Conservation (phyloP, 1,140 invertebrate species). For the Pseudomyrmex pallidus region DNA sequence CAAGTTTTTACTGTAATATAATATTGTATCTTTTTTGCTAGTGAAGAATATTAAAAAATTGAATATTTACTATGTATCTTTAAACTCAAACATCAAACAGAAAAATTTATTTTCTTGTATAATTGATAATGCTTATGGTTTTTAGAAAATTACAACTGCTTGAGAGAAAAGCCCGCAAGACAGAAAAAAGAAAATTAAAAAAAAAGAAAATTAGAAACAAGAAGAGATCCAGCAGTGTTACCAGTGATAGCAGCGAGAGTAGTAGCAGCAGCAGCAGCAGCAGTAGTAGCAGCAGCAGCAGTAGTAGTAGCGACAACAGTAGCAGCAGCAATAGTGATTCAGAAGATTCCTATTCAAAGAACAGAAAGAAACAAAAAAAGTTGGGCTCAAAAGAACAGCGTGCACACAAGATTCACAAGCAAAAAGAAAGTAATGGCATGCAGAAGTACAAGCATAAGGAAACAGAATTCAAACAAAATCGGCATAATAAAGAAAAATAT, state of each 20-base stretch:
- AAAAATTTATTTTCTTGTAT: slow-evolving; percentile 1
- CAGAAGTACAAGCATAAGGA: slow-evolving; percentile 73
- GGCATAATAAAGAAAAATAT: slow-evolving; percentile 46
- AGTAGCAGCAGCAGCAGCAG: slow-evolving; percentile 27
- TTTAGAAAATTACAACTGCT: slow-evolving; percentile 91
- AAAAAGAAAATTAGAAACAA: slow-evolving; percentile 75
- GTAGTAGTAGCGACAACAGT: not conserved
- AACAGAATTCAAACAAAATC: slow-evolving; percentile 60
- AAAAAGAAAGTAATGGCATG: slow-evolving; percentile 62
- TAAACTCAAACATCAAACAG: not conserved
- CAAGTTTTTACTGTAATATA: slow-evolving; percentile 9
- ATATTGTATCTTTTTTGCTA: not conserved
- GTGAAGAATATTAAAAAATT: not conserved
- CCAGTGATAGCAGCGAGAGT: slow-evolving; percentile 44
- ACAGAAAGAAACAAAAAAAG: slow-evolving; percentile 47
- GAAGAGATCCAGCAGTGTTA: slow-evolving; percentile 22
- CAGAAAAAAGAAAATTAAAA: slow-evolving; percentile 87
- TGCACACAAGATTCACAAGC: slow-evolving; percentile 52
- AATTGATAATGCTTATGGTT: slow-evolving; percentile 45
- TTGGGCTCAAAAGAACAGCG: slow-evolving; percentile 1
- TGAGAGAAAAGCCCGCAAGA: slow-evolving; percentile 87
- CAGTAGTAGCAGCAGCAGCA: slow-evolving; percentile 4
- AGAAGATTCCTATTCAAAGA: slow-evolving; percentile 14
- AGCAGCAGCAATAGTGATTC: slow-evolving; percentile 27
- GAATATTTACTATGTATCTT: not conserved